These are phyloP conservation scores for Rhimphoctona megacephalus DNA, from an alignment of 2,888 invertebrate species.

Conservation along the genomic window DNA sequence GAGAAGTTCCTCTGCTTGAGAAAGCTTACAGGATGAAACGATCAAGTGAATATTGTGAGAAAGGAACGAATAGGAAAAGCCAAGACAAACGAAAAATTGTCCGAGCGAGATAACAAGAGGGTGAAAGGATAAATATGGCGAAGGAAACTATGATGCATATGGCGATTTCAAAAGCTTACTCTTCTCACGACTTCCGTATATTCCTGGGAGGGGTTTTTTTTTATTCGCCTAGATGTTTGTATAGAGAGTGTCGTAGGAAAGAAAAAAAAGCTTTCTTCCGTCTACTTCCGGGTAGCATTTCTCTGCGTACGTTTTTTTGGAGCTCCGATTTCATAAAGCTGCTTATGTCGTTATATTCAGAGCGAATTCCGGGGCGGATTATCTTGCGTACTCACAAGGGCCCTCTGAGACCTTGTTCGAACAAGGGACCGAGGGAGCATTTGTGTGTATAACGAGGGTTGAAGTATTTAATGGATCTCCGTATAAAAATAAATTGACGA, in stretches of 20 bases:
- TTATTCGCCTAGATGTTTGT: constrained; percentile 12
- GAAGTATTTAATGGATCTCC: constrained; percentile 69
- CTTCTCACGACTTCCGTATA: background rate
- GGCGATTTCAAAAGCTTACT: background rate
- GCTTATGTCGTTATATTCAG: constrained; percentile 51
- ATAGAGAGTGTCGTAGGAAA: background rate
- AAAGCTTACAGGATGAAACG: background rate
- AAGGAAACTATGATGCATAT: background rate
- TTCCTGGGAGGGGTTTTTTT: background rate
- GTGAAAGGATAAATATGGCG: constrained; percentile 5
- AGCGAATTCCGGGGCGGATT: constrained; percentile 30
- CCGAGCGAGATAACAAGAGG: constrained; percentile 13
- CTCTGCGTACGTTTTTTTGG: constrained; percentile 12
- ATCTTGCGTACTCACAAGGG: constrained; percentile 1
- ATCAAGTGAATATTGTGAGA: background rate
- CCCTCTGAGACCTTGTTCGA: constrained; percentile 23
- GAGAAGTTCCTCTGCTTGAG: background rate
- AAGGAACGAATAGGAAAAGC: constrained; percentile 17
- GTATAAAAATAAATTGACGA: constrained; percentile 71
- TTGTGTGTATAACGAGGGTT: constrained; percentile 66
- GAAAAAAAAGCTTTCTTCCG: constrained; percentile 28
- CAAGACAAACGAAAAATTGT: constrained; percentile 19
- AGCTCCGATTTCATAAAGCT: constrained; percentile 13
- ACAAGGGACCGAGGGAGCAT: constrained; percentile 33
- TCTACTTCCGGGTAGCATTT: constrained; percentile 39